Evolutionary conservation across 2,113 vertebrate species (phyloP), one percentile per base, ranked within the genome.

Genomic region (Centropus unirufus): DNA sequence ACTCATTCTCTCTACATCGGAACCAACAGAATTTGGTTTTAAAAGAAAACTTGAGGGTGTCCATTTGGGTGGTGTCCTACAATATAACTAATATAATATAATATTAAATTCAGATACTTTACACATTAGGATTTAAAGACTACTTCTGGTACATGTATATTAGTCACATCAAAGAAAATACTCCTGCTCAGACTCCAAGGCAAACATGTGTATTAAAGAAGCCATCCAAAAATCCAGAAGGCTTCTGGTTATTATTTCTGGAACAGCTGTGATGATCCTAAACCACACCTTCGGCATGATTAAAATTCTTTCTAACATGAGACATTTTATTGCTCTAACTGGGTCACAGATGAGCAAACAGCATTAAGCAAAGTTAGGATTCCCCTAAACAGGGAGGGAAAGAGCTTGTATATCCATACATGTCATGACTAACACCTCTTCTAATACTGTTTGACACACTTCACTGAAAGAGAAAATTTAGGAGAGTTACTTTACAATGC

Each of bases 171-270:
- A 80, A 72, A 87, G 27, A 72, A 67, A 66, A 36, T 14, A 79
- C 8, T 79, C 40, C 82, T 66, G 75, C 58, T 84, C 59, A 70
- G 40, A 51, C 34, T 66, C 22, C 40, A 73, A 69, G 17, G 32
- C 40, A 67, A 17, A 59, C 26, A 42, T 15, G 13, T 8, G 8
- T 46, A 44, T 16, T 82, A 69, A 69, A 0, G 0, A 74, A 78
- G 19, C 32, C 47, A 62, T 14, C 62, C 14, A 88, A 62, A 80
- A 19, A 87, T 44, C 19, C 47, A 87, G n/a, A 69, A 77, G 21
- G 27, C 66, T 87, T 91, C 74, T 79, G 39, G 13, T 68, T 82
- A 47, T 72, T 79, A 69, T 75, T 95, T 77, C 85, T 90, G 89
- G 74, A 94, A 68, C 14, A 7, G 72, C 52, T n/a, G 13, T 36